Base-by-base conservation (phyloP, 2,797 vertebrate species). In the Enteromius paludinosus region DNA sequence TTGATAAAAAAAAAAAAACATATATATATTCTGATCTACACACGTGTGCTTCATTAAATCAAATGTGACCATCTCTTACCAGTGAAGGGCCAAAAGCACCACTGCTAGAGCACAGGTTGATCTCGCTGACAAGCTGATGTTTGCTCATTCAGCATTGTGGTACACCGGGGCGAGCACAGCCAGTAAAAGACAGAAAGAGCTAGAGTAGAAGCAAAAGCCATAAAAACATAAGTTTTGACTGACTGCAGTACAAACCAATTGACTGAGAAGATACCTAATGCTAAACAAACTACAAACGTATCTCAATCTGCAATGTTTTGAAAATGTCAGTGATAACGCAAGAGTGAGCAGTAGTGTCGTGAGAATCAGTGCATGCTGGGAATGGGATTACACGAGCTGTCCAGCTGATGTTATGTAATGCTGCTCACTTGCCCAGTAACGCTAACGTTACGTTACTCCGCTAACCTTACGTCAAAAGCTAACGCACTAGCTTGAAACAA, bases 91-190 rank as follows among this genome's bases (percentile, higher is more conserved):
- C 62, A 78, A 61, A 61, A 41, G 61, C 28, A 52, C 80, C 59
- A 54, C 43, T 83, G 85, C 83, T 81, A 86, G 7, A 86, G 80
- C 43, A 65, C 78, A 77, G 79, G 75, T 8, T 52, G 79, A 79
- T 62, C 79, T 65, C 74, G 82, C 69, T 78, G 82, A 81, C 47
- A 59, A 69, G 65, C 38, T 71, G 71, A 79, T 52, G 79, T 69
- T 25, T 73, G 84, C 54, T 47, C 41, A 45, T 15, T 71, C 41
- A 74, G 76, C 86, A 89, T 87, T 77, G 78, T 86, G 79, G 45
- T 33, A 70, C 41, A 77, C 54, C n/a, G 14, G 38, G 45, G 69
- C 38, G 1, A 78, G 45, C 10, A 35, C 73, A 72, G 56, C 11
- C 65, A 41, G 72, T 28, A 66, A 28, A 56, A 77, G 25, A 23